Evolutionary conservation across 1,140 invertebrate genomes (phyloP).

Genomic region (Drosophila triauraria): DNA sequence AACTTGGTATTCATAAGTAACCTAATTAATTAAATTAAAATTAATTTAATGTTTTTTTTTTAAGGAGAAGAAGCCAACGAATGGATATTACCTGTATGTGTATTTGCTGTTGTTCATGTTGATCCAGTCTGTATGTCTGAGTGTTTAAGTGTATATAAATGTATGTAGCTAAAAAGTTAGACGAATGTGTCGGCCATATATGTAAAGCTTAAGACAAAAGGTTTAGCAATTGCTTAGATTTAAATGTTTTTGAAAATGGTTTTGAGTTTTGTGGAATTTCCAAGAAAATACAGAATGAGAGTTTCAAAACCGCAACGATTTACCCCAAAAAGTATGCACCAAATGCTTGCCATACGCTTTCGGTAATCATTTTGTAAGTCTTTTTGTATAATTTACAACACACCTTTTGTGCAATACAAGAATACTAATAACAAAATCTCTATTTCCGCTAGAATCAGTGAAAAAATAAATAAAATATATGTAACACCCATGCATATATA

Average conservation of each 20-base stretch:
- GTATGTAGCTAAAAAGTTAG: conserved; percentile 44
- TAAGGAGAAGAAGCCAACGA: conserved; percentile 37
- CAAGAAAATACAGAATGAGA: neutral
- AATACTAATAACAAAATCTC: conserved; percentile 17
- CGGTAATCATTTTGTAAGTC: conserved; percentile 29
- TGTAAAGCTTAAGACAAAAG: conserved; percentile 1
- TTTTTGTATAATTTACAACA: conserved; percentile 45
- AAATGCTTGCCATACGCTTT: conserved; percentile 40
- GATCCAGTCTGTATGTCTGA: conserved; percentile 30
- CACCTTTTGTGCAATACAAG: conserved; percentile 40
- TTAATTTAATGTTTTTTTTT: conserved; percentile 12
- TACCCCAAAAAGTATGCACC: conserved; percentile 60
- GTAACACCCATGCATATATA: conserved; percentile 23
- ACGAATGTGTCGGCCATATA: conserved; percentile 41
- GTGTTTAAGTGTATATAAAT: conserved; percentile 18
- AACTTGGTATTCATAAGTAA: conserved; percentile 16
- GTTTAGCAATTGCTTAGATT: conserved; percentile 6
- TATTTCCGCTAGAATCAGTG: conserved; percentile 21
- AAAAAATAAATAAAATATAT: conserved; percentile 15
- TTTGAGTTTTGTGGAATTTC: neutral
- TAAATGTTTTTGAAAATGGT: too few species aligned
- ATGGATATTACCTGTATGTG: conserved; percentile 42
- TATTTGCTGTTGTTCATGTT: conserved; percentile 46
- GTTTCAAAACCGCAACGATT: neutral
- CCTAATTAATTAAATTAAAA: neutral